These are phyloP conservation scores for Dione vanillae DNA, from an alignment of 2,888 invertebrate genomes.

Conservation along the genomic window DNA sequence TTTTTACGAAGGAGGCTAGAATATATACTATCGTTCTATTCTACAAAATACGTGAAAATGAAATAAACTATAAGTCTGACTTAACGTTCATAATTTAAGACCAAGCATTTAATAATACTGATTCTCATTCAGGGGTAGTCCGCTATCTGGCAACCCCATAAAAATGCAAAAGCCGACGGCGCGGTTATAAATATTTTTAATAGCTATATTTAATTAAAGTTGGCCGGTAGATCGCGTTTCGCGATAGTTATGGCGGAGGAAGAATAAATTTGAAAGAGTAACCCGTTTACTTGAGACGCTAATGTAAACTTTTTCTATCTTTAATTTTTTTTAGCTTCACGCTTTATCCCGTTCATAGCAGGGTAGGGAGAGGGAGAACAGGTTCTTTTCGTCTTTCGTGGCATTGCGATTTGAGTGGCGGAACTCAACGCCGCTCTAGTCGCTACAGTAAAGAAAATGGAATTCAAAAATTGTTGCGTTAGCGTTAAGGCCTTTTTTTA, in stretches of 20 bases:
- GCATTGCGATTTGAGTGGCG: too few species aligned
- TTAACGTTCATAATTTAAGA: conserved; percentile 31
- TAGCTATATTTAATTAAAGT: conserved; percentile 75
- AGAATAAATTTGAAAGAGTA: conserved; percentile 52
- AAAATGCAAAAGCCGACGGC: conserved; percentile 72
- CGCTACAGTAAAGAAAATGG: too few species aligned
- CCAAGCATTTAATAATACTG: conserved; percentile 48
- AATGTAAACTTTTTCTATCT: neutral
- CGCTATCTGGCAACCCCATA: conserved; percentile 68
- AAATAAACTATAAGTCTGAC: conserved; percentile 12
- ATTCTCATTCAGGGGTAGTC: conserved; percentile 50
- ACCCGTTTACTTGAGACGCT: conserved; percentile 29
- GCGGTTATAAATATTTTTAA: conserved; percentile 79
- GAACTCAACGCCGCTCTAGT: too few species aligned
- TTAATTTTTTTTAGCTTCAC: too few species aligned
- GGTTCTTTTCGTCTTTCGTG: too few species aligned
- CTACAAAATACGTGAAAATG: neutral
- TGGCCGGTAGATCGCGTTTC: conserved; percentile 56
- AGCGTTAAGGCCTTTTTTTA: too few species aligned
- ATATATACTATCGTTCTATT: neutral
- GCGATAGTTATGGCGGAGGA: conserved; percentile 53
- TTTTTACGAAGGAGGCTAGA: too few species aligned
- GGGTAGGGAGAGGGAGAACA: too few species aligned
- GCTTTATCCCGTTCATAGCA: too few species aligned
- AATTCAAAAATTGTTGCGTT: too few species aligned